phyloP scores from a whole-genome alignment of 2,797 vertebrate species.

The Sebastes glaucus region DNA sequence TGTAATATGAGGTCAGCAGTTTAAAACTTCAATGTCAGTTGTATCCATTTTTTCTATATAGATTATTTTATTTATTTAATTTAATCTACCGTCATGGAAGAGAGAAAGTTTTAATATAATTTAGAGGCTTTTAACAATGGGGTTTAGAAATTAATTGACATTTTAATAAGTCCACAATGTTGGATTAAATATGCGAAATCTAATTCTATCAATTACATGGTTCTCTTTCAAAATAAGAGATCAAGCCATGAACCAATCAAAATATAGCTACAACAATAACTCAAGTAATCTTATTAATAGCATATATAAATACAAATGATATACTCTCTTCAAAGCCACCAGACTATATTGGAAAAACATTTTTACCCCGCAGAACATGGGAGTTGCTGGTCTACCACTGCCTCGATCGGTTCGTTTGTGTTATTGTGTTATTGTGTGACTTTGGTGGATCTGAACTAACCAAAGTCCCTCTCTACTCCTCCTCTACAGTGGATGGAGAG shows the following conservation, averaged over 20 bases:
- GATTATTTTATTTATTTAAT: neutral
- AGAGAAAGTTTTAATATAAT: neutral
- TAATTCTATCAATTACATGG: neutral
- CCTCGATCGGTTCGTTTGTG: no score
- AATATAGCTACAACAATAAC: neutral
- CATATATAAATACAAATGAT: neutral
- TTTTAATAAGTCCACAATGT: neutral
- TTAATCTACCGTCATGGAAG: neutral
- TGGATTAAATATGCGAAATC: neutral
- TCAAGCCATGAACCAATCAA: neutral
- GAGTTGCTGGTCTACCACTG: no score
- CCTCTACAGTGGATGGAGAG: conserved; percentile 27
- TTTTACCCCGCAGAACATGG: no score
- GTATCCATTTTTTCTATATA: no score
- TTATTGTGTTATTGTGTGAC: no score
- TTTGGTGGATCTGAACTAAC: no score
- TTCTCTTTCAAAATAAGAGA: neutral
- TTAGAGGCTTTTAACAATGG: neutral
- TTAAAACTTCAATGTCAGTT: no score
- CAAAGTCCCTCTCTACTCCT: neutral
- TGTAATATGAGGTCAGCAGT: no score
- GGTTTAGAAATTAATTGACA: neutral
- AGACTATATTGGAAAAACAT: no score
- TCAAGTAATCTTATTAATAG: neutral
- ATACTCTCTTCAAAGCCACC: no score